Conservation (phyloP, 2,797 vertebrate genomes). For the Chaetodon trifasciatus region DNA sequence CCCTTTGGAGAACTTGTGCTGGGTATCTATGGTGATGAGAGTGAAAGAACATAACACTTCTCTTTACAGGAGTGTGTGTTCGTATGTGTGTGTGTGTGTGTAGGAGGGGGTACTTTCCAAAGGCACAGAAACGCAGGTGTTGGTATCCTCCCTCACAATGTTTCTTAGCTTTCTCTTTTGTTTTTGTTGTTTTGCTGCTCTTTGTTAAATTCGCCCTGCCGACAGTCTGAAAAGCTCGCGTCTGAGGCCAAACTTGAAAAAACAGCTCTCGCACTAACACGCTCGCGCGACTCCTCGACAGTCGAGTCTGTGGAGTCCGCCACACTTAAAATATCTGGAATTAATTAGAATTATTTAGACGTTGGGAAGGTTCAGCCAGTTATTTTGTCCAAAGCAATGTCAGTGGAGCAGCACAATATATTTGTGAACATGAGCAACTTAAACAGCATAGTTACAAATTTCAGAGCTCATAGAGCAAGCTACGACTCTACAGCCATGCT, state of each 20-base stretch:
- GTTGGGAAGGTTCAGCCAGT: neutral
- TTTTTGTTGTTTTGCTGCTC: conserved; percentile 50
- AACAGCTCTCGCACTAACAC: neutral
- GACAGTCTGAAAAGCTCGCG: conserved; percentile 17
- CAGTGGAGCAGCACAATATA: neutral
- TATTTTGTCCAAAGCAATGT: neutral
- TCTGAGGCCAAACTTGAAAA: conserved; percentile 41
- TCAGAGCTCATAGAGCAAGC: neutral
- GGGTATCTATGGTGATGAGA: conserved; percentile 77
- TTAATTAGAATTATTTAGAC: neutral
- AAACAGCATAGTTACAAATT: neutral
- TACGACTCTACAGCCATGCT: neutral
- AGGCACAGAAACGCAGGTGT: conserved; percentile 71
- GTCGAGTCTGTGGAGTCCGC: neutral
- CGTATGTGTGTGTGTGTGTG: conserved; percentile 24
- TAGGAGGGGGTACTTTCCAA: conserved; percentile 64
- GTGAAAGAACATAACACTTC: conserved; percentile 59
- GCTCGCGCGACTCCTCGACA: conserved; percentile 5
- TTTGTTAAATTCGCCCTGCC: conserved; percentile 47
- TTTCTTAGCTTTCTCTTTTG: conserved; percentile 48
- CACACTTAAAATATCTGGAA: conserved; percentile 7
- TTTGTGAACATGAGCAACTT: neutral
- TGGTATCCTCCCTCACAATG: conserved; percentile 47
- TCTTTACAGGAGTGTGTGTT: conserved; percentile 44
- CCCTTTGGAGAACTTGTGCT: conserved; percentile 64